Conservation (phyloP, 2,113 vertebrate species). For the Prochilodus magdalenae region DNA sequence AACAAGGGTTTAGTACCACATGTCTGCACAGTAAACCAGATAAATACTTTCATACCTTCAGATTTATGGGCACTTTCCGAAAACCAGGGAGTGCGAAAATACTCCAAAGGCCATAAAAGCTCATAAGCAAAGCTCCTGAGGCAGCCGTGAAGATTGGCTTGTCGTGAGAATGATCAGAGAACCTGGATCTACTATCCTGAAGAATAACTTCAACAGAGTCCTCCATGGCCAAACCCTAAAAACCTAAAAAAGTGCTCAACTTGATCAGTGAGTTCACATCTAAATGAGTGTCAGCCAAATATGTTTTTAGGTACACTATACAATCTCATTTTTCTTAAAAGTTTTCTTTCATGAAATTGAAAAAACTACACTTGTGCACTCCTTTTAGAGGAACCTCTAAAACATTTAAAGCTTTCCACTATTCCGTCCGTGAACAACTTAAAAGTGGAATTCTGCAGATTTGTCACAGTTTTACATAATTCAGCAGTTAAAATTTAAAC, state of each 20-base stretch:
- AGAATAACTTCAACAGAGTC: slow-evolving; percentile 76
- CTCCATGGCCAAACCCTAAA: slow-evolving; percentile 68
- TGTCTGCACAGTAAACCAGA: neutral
- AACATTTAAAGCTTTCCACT: too few relatives aligned
- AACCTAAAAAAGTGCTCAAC: neutral
- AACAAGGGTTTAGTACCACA: neutral
- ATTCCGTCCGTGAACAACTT: too few relatives aligned
- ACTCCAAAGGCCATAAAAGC: slow-evolving; percentile 74
- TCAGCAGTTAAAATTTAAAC: too few relatives aligned
- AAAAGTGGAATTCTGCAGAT: too few relatives aligned
- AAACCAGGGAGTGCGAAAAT: slow-evolving; percentile 75
- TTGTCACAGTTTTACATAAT: too few relatives aligned
- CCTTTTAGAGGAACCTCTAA: too few relatives aligned
- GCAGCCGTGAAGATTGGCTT: slow-evolving; percentile 59
- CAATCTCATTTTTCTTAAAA: neutral
- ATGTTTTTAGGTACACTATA: neutral
- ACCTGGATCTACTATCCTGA: slow-evolving; percentile 54
- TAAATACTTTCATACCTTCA: slow-evolving; percentile 66
- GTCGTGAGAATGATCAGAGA: slow-evolving; percentile 40
- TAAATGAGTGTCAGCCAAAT: neutral
- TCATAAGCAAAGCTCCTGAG: slow-evolving; percentile 61
- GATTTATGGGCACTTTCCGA: slow-evolving; percentile 69
- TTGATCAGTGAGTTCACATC: neutral
- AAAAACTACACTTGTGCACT: too few relatives aligned
- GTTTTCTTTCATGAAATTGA: too few relatives aligned